Percentiles rank a stretch among this genome's conserved stretches.
These are phyloP conservation scores for Enoplosus armatus DNA, from an alignment of 2,797 vertebrate species.

Conservation along the genomic window DNA sequence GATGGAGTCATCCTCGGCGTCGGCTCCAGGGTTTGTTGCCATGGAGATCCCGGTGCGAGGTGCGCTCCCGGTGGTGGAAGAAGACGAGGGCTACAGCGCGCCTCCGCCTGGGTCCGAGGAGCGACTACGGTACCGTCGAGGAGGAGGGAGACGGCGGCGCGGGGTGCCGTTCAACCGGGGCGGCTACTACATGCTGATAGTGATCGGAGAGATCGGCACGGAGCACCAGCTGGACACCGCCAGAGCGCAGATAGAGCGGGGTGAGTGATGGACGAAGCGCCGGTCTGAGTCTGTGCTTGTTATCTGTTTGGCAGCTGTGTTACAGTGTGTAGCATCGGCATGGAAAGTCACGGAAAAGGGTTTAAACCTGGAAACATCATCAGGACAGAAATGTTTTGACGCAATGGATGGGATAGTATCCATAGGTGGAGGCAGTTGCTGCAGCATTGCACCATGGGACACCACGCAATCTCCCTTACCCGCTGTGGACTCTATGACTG, in stretches of 20 bases:
- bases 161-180: constrained; percentile 81
- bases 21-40: constrained; percentile 86
- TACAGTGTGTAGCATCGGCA: not conserved
- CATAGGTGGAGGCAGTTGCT: constrained; percentile 51
- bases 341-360: not conserved
- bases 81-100: constrained; percentile 74
- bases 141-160: constrained; percentile 66
- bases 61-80: constrained; percentile 81
- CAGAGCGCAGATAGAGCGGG: constrained; percentile 90
- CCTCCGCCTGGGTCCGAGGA: constrained; percentile 68
- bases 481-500: constrained; percentile 7
- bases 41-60: constrained; percentile 89
- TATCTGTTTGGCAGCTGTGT: not conserved
- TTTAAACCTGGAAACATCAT: not conserved
- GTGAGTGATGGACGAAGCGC: constrained; percentile 82
- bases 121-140: constrained; percentile 75
- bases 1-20: constrained; percentile 85
- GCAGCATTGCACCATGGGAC: constrained; percentile 79
- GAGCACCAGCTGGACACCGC: constrained; percentile 90
- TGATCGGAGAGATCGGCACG: constrained; percentile 92
- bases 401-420: constrained; percentile 58
- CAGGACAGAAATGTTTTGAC: constrained; percentile 42
- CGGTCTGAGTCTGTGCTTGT: not conserved
- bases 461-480: constrained; percentile 26
- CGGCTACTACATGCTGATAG: constrained; percentile 90